Conservation (phyloP, 2,113 vertebrate genomes). For the Promerops cafer region DNA sequence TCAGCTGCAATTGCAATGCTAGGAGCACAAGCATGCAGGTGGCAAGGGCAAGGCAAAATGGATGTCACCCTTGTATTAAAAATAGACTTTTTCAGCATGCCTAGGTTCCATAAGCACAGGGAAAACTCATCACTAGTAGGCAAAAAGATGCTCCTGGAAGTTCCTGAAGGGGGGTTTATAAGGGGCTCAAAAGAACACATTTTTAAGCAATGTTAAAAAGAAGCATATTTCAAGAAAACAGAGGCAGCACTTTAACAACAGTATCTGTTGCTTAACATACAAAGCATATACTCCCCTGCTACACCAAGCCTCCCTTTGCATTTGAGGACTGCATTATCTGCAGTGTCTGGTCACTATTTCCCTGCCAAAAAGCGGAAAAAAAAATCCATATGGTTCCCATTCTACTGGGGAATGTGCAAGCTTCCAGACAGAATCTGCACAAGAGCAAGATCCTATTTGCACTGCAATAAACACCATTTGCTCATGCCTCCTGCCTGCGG, state of each 20-base stretch:
- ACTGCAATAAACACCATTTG: conserved; percentile 60
- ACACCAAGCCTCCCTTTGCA: background rate
- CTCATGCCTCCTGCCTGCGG: conserved; percentile 41
- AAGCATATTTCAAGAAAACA: background rate
- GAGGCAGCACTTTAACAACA: background rate
- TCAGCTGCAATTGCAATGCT: background rate
- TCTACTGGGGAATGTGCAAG: conserved; percentile 31
- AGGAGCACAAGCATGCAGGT: background rate
- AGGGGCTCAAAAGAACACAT: background rate
- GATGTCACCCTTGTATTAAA: background rate
- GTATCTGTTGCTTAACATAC: background rate
- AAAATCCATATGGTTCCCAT: conserved; percentile 41
- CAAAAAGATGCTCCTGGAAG: background rate
- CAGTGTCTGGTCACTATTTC: background rate
- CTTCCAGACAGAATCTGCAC: conserved; percentile 38
- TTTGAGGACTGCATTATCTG: background rate
- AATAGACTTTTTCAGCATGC: background rate
- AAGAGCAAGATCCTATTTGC: conserved; percentile 52
- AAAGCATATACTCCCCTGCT: background rate
- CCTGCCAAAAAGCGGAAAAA: background rate
- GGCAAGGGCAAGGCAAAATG: background rate
- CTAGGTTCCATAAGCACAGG: background rate
- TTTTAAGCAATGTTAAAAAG: background rate
- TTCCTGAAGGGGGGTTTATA: background rate
- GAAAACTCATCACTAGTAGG: background rate